Base-by-base conservation (phyloP, 2,113 vertebrate species). In the Hystrix brachyura region DNA sequence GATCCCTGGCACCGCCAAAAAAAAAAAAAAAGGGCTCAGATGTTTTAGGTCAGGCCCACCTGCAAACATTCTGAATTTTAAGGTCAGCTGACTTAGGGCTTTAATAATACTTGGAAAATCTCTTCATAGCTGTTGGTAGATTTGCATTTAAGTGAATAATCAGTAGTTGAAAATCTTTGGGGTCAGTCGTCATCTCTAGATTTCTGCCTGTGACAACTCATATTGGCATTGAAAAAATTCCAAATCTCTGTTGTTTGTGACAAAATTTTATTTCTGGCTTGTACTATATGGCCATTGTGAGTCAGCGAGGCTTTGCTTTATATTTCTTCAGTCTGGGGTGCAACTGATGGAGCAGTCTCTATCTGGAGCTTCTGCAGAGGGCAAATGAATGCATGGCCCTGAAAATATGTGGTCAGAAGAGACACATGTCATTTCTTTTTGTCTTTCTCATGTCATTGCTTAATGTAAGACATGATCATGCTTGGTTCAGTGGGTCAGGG, bases 31-130 rank as follows among this genome's bases (percentile, higher is more conserved):
- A 60, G 48, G 53, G 13, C 32, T 79, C 4, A 57, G 12, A 10
- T 91, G 78, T 38, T 38, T 83, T 59, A 4, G 55, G 32, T 92
- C 79, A 94, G 80, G 5, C 23, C n/a, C 43, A 46, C 46, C 27
- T 43, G 13, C 8, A 87, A 81, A 93, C 65, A 51, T 57, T 95
- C 80, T 71, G 53, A 82, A 87, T 87, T 95, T 82, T 82, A 93
- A 93, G 48, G 64, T 90, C 19, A 72, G 0, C 65, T 53, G 15
- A 87, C 53, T 76, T 78, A 38, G 15, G 43, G 11, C 57, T 96
- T 92, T 79, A 92, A 64, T 87, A 91, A 74, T 4, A 69, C 51
- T 18, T 83, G 19, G 15, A 85, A 55, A 87, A 87, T 69, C 23
- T 46, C 27, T 93, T 90, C 38, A 53, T n/a, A 85, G 43, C 34